Evolutionary conservation across 2,113 vertebrate genomes (phyloP), one percentile per base, ranked within the genome.

Genomic region (Psittacula cyanocephala): DNA sequence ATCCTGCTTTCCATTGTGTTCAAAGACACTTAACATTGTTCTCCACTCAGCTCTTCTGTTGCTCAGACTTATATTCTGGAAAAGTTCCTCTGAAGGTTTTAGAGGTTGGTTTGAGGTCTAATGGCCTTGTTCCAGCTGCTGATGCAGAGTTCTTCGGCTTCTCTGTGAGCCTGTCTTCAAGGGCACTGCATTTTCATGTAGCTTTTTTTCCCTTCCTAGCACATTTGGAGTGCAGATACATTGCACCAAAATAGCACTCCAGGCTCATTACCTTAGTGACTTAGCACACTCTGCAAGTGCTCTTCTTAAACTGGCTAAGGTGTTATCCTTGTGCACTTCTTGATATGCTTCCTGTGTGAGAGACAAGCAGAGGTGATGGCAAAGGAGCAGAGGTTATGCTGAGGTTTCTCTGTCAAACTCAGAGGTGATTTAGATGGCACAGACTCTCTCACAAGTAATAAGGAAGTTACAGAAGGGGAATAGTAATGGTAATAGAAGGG

Each of bases 101-200:
- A 55, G 89, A 92, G 88, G 74, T 94, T 89, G 81, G 59, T 94
- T 94, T 93, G 89, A 89, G 91, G 84, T 93, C 63, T 93, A 17
- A 55, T 97, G 93, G 93, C 95, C 83, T 96, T 87, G 77, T 87
- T 96, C 96, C 96, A 95, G 91, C 88, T 97, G 96, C 96, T 96
- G 95, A 95, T 93, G 74, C 89, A 49, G 94, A 65, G 83, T 93
- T 96, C 74, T 89, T 93, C 59, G 67, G 41, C 78, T 93, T 91
- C 85, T 89, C n/a, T 49, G 23, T 41, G 75, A 84, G 82, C 68
- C 90, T 0, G 0, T 89, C 92, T 96, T 95, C 95, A 93, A 96
- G 96, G 95, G 29, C 88, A 69, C 59, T 96, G 74, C 74, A 69
- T 93, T 94, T 91, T 95, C 77, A 71, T n/a, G 20, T 76, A 70